These are phyloP conservation scores for Petrocephalus schoutedeni DNA, from an alignment of 2,797 vertebrate species.

Conservation along the genomic window DNA sequence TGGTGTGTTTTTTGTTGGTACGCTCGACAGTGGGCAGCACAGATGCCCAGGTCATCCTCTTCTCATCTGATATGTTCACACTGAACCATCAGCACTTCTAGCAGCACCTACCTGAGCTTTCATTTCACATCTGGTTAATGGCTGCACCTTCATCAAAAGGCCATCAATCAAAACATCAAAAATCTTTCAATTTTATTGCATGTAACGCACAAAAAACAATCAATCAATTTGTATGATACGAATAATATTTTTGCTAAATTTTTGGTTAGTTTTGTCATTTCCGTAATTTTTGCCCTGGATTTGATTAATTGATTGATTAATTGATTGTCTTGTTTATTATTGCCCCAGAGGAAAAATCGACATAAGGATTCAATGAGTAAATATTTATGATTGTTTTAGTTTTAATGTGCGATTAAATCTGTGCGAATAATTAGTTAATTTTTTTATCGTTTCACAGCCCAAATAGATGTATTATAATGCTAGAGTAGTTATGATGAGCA, in stretches of 20 bases:
- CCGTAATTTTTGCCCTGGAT: background rate
- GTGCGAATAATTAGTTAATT: background rate
- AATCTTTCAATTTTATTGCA: background rate
- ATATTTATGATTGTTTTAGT: background rate
- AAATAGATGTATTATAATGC: background rate
- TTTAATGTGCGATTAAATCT: background rate
- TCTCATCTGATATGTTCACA: background rate
- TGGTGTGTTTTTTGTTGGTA: background rate
- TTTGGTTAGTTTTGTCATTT: background rate
- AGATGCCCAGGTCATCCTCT: background rate
- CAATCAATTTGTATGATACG: background rate
- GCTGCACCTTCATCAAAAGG: too few relatives aligned
- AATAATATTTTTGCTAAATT: background rate
- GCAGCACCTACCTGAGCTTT: background rate
- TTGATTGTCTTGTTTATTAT: background rate
- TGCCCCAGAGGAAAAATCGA: background rate
- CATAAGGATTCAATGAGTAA: background rate
- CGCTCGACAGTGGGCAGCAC: background rate
- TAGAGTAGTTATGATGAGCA: background rate
- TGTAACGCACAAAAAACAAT: background rate
- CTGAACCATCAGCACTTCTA: background rate
- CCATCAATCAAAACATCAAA: too few relatives aligned
- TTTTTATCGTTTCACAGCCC: background rate
- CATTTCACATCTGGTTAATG: background rate
- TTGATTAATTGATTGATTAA: background rate